Base-by-base conservation (phyloP, 2,113 vertebrate species). In the Gadus macrocephalus region DNA sequence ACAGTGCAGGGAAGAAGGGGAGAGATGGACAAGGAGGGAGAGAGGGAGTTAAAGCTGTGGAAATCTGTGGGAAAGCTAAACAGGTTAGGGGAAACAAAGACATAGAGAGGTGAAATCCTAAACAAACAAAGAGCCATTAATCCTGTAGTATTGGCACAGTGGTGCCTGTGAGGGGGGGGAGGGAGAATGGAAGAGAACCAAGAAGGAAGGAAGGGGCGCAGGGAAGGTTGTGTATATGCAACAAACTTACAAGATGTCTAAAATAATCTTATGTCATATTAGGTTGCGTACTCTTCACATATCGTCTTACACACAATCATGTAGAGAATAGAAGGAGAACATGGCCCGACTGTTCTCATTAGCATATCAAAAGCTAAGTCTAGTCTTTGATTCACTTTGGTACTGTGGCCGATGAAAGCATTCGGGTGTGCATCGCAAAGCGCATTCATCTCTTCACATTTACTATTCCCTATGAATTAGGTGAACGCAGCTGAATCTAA, bases 1-100 rank as follows among this genome's bases (percentile, higher is more conserved):
- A 77, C 70, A 66, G 73, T 70, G 62, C 73, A 12, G 35, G 68
- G 38, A 60, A 27, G 60, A 80, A 53, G 73, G 70, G 78, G 70
- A 81, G 75, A 71, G n/a, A 4, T 14, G 42, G 42, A 49, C 42
- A 64, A 31, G 66, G 42, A 58, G 38, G 67, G 71, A 67, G 35
- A 27, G 42, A 73, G 53, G 9, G 53, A 59, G 28, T 63, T 53
- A 64, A 72, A 70, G 19, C 67, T 76, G 78, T 28, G 58, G 19
- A 35, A 53, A 69, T 12, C n/a, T 15, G 25, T 15, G 9, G 73
- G 60, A 60, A 9, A 28, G 42, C 22, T 22, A 49, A 17, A 16
- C n/a, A 56, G 72, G 19, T 8, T 35, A 35, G 53, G 1, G 31
- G 53, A 70, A 17, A 65, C 12, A 19, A 20, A 59, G 65, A 55